Evolutionary conservation across 2,113 vertebrate species (phyloP).

Genomic region (Theristicus caerulescens): DNA sequence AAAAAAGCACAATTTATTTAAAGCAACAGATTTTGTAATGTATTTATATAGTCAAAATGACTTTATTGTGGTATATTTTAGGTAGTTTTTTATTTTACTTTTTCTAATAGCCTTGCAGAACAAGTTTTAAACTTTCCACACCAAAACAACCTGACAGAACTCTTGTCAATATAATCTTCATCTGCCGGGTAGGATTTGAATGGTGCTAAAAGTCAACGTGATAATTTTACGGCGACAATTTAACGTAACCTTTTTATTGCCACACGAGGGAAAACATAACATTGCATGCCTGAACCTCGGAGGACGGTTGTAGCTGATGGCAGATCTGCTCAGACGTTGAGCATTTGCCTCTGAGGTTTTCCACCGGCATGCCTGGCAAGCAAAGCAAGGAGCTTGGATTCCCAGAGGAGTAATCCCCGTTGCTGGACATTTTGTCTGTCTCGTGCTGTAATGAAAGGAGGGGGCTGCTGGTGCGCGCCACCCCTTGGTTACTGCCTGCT

Average conservation of each 20-base stretch:
- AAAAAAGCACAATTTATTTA: conserved; percentile 6
- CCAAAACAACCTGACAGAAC: background rate
- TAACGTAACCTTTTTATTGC: background rate
- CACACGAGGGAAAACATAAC: background rate
- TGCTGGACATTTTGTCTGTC: background rate
- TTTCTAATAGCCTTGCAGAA: background rate
- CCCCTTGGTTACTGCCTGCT: background rate
- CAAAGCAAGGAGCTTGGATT: background rate
- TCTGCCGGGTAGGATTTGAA: background rate
- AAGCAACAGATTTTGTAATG: background rate
- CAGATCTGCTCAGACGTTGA: background rate
- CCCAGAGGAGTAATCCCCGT: background rate
- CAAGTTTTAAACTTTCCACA: background rate
- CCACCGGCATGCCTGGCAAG: background rate
- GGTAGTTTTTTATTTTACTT: background rate
- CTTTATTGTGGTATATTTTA: background rate
- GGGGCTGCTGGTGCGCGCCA: background rate
- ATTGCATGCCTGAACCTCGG: background rate
- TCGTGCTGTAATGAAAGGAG: background rate
- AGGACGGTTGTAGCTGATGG: background rate
- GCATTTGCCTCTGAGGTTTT: background rate
- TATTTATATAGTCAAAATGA: background rate
- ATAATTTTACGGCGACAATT: background rate
- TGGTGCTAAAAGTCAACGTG: background rate
- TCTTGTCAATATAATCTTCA: background rate